phyloP scores from a whole-genome alignment of 2,797 vertebrate genomes.

The Capromys pilorides region DNA sequence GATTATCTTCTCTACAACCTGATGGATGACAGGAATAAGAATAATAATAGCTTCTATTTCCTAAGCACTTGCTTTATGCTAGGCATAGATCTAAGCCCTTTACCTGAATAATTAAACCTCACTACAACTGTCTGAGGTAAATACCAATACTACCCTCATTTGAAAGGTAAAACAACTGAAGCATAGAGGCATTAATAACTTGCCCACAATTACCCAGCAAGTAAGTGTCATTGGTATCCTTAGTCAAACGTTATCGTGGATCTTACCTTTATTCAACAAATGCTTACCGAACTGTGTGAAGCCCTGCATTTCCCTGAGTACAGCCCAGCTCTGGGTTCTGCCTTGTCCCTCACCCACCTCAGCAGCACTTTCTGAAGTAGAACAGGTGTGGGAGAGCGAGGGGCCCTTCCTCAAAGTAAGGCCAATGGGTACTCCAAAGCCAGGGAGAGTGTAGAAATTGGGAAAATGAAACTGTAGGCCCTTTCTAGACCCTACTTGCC shows the following conservation, averaged over 20 bases:
- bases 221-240: neutral
- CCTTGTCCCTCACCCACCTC: neutral
- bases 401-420: neutral
- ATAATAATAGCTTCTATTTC: conserved; percentile 5
- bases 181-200: neutral
- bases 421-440: neutral
- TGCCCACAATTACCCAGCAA: neutral
- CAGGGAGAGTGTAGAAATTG: conserved; percentile 9
- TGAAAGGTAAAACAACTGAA: conserved; percentile 3
- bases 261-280: neutral
- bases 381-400: neutral
- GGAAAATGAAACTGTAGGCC: neutral
- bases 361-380: neutral
- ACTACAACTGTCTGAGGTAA: neutral
- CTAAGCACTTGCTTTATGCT: neutral
- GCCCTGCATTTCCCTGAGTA: neutral
- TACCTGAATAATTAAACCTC: neutral
- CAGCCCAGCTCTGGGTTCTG: neutral
- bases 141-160: neutral
- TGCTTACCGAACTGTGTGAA: neutral
- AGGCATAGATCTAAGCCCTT: neutral
- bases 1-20: neutral
- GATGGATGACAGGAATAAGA: neutral
- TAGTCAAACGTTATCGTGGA: neutral
- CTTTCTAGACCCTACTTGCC: neutral